phyloP scores from a whole-genome alignment of 2,888 invertebrate genomes.

The Acanthosepion pharaonis region DNA sequence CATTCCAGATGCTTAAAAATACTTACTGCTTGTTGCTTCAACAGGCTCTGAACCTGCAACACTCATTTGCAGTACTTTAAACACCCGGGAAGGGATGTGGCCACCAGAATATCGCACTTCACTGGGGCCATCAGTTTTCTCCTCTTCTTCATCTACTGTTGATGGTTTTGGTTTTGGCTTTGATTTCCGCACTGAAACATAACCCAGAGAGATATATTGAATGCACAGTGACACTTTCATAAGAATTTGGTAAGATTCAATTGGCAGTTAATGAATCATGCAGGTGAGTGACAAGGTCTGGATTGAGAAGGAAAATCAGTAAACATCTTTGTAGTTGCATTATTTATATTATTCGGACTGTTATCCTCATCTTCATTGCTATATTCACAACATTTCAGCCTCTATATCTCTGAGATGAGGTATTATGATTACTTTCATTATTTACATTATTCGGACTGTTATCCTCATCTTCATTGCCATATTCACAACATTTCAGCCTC shows the following conservation, averaged over 20 bases:
- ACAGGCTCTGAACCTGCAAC: slow-evolving; percentile 54
- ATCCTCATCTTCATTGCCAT: too few relatives aligned
- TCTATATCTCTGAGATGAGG: too few relatives aligned
- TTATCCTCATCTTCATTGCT: too few relatives aligned
- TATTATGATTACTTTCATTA: too few relatives aligned
- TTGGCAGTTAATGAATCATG: background rate
- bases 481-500: too few relatives aligned
- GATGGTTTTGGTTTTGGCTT: background rate
- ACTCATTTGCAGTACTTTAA: slow-evolving; percentile 81
- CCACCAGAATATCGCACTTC: slow-evolving; percentile 78
- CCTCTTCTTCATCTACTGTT: slow-evolving; percentile 55
- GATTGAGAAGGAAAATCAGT: too few relatives aligned
- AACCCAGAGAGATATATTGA: background rate
- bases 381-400: too few relatives aligned
- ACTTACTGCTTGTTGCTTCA: slow-evolving; percentile 39
- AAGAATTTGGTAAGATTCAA: background rate
- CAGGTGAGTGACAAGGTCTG: background rate
- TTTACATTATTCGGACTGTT: too few relatives aligned
- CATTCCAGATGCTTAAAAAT: background rate
- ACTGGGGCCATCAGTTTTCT: slow-evolving; percentile 67
- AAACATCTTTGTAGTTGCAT: too few relatives aligned
- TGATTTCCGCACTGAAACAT: slow-evolving; percentile 36
- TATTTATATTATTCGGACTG: too few relatives aligned
- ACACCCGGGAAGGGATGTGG: slow-evolving; percentile 86
- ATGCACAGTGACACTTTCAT: background rate